phyloP scores from a whole-genome alignment of 2,888 invertebrate genomes.

The Cotesia congregata region DNA sequence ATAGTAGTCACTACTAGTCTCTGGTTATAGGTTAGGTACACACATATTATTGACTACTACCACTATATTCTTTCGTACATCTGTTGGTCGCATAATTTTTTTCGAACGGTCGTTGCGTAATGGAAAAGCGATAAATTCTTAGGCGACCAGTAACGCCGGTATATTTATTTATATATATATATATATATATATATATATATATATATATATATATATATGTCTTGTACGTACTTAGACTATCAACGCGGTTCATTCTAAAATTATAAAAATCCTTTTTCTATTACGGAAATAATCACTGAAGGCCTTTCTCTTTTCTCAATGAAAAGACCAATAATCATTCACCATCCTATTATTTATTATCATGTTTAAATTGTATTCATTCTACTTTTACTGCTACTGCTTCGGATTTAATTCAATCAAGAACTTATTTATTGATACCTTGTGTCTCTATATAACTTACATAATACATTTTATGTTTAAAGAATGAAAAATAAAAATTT shows the following conservation, averaged over 20 bases:
- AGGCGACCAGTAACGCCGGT: not conserved
- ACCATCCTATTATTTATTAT: not conserved
- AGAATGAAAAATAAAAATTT: no score
- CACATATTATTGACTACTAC: not conserved
- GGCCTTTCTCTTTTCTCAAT: slow-evolving; percentile 1
- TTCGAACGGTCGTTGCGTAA: not conserved
- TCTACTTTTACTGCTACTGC: no score
- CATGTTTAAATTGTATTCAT: no score
- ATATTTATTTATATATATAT: not conserved
- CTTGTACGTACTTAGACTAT: not conserved
- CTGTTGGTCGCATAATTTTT: not conserved
- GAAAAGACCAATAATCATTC: not conserved
- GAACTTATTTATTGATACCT: no score
- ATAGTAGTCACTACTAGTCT: no score
- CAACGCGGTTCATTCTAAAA: not conserved
- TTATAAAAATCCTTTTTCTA: not conserved
- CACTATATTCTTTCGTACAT: not conserved
- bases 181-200: no score
- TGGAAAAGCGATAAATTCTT: slow-evolving; percentile 20
- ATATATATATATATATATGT: no score
- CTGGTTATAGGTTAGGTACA: not conserved
- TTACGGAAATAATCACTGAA: not conserved
- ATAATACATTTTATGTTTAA: no score
- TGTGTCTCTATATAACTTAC: no score
- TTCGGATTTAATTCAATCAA: no score